Conservation (phyloP, 2,113 vertebrate species). For the Cariama cristata region DNA sequence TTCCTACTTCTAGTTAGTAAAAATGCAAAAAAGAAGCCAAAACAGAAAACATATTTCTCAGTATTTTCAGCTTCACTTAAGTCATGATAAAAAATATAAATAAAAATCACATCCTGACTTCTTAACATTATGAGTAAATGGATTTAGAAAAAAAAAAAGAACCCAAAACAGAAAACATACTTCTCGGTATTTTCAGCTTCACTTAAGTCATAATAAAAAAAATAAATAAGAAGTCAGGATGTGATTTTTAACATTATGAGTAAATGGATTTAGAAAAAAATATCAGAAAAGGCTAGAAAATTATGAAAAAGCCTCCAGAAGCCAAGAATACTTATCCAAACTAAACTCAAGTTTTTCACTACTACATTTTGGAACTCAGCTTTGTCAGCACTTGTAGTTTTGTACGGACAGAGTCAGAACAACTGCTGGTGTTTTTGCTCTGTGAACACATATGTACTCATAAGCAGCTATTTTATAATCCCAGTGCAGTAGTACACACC, state of each 20-base stretch:
- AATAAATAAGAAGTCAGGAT: too few species aligned
- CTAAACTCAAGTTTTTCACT: neutral
- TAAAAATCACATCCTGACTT: neutral
- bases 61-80: neutral
- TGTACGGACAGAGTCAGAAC: neutral
- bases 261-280: neutral
- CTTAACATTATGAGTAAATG: neutral
- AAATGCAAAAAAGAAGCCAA: neutral
- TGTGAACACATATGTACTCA: fast-evolving
- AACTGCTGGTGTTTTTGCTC: neutral
- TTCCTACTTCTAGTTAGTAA: neutral
- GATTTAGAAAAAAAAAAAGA: neutral
- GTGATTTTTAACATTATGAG: too few species aligned
- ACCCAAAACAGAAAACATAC: neutral
- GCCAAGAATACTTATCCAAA: neutral
- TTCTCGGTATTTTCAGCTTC: neutral
- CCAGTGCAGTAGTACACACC: neutral
- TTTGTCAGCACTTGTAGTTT: neutral
- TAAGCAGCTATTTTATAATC: neutral
- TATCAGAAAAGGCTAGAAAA: neutral
- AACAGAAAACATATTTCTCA: neutral
- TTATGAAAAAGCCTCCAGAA: neutral
- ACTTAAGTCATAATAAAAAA: neutral
- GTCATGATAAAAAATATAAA: too few species aligned
- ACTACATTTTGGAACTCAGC: neutral